Evolutionary conservation across 2,113 vertebrate species (phyloP).

Genomic region (Cephalopholis sonnerati): DNA sequence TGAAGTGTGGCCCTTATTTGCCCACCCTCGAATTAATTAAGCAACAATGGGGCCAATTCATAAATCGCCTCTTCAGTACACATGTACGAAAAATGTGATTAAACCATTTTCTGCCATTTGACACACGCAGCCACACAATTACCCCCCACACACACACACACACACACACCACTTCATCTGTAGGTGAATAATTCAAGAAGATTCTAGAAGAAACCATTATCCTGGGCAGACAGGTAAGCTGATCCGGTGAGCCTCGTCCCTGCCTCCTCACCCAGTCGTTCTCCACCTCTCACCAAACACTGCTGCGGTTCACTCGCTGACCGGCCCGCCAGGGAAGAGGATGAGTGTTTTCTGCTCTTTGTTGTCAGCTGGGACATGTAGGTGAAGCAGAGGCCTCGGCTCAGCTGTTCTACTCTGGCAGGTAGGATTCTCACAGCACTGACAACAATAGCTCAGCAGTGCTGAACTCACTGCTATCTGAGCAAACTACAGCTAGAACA

Average conservation of each 20-base stretch:
- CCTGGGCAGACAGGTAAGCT: conserved; percentile 90
- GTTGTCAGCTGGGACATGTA: conserved; percentile 37
- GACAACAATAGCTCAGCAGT: background rate
- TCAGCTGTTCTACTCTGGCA: conserved; percentile 41
- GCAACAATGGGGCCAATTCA: background rate
- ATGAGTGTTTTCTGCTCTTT: conserved; percentile 35
- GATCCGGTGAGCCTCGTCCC: conserved; percentile 77
- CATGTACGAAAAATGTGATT: conserved; percentile 1
- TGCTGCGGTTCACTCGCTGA: conserved; percentile 36
- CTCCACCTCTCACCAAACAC: conserved; percentile 35
- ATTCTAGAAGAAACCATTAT: conserved; percentile 92
- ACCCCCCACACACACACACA: conserved; percentile 5
- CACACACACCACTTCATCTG: conserved; percentile 4
- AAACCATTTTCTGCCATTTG: conserved; percentile 11
- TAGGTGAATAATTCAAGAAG: conserved; percentile 93
- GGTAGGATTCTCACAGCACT: conserved; percentile 50
- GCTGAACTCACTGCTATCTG: background rate
- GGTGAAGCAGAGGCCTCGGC: conserved; percentile 40
- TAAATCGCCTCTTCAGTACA: background rate
- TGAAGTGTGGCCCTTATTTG: background rate
- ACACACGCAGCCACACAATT: background rate
- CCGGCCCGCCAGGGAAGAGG: conserved; percentile 1
- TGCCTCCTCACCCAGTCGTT: conserved; percentile 16
- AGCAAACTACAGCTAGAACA: background rate
- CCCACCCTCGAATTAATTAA: background rate